Evolutionary conservation across 2,113 vertebrate species (phyloP).

Genomic region (Mellivora capensis): DNA sequence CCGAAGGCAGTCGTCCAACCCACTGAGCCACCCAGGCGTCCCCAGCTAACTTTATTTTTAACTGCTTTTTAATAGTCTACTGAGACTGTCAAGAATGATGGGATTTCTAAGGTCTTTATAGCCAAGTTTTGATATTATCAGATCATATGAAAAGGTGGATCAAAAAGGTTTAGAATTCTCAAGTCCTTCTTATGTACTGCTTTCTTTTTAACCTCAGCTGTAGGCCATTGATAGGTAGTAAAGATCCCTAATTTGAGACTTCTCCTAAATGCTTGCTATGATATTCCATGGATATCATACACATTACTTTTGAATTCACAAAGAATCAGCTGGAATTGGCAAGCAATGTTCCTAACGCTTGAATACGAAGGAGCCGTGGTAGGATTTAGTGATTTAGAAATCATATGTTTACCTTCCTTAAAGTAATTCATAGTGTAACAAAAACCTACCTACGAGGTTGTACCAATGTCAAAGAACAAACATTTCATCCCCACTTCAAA

Average conservation of each 20-base stretch:
- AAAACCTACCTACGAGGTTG: slow-evolving; percentile 44
- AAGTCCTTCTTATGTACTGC: neutral
- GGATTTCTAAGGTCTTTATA: slow-evolving; percentile 70
- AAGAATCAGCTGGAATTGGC: neutral
- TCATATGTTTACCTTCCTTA: slow-evolving; percentile 45
- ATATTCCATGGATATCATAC: neutral
- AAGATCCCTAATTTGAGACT: neutral
- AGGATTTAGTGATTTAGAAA: slow-evolving; percentile 52
- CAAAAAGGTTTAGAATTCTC: slow-evolving; percentile 17
- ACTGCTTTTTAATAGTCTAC: slow-evolving; percentile 75
- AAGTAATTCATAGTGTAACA: slow-evolving; percentile 26
- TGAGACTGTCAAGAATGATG: slow-evolving; percentile 71
- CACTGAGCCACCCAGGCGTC: too few relatives aligned
- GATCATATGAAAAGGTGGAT: neutral
- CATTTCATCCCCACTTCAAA: slow-evolving; percentile 47
- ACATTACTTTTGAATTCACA: neutral
- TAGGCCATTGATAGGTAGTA: neutral
- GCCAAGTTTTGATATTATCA: slow-evolving; percentile 38
- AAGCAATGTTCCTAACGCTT: neutral
- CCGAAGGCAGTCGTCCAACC: too few relatives aligned
- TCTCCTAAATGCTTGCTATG: neutral
- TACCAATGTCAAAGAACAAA: slow-evolving; percentile 56
- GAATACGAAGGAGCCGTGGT: neutral
- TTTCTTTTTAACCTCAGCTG: neutral
- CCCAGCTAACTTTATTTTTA: slow-evolving; percentile 81